These are phyloP conservation scores for Margaritifera margaritifera DNA, from an alignment of 2,888 invertebrate species.

Conservation along the genomic window DNA sequence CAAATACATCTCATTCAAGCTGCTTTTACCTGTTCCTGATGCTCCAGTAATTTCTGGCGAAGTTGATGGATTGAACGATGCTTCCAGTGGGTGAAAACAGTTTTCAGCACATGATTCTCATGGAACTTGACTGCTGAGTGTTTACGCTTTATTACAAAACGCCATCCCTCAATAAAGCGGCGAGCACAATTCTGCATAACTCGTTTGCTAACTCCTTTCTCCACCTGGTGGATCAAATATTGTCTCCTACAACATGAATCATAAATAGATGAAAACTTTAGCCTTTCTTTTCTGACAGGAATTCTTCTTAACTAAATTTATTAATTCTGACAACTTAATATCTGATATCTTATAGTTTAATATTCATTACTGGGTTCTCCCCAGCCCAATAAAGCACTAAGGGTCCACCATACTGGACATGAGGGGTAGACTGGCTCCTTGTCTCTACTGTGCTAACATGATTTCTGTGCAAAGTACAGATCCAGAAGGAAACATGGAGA, in stretches of 20 bases:
- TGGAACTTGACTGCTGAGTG: conserved; percentile 45
- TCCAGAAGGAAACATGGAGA: no score
- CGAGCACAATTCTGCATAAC: conserved; percentile 29
- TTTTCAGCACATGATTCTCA: conserved; percentile 34
- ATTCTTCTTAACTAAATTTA: no score
- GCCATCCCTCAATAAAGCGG: conserved; percentile 50
- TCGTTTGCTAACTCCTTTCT: conserved; percentile 37
- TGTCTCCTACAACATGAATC: conserved; percentile 42
- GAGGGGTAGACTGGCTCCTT: no score
- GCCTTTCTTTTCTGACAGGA: no score
- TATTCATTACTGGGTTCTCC: no score
- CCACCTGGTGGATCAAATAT: conserved; percentile 45
- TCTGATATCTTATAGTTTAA: no score
- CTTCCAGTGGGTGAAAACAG: conserved; percentile 51
- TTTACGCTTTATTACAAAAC: conserved; percentile 51
- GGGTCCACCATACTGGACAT: no score
- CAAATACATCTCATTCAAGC: not conserved
- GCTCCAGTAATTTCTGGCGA: conserved; percentile 32
- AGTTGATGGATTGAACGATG: conserved; percentile 34
- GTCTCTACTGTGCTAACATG: no score
- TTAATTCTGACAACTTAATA: no score
- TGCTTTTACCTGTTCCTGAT: conserved; percentile 37
- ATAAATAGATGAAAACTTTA: no score
- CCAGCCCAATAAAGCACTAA: no score
- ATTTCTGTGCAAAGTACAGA: no score